Evolutionary conservation across 2,797 vertebrate species (phyloP).

Genomic region (Takifugu rubripes): DNA sequence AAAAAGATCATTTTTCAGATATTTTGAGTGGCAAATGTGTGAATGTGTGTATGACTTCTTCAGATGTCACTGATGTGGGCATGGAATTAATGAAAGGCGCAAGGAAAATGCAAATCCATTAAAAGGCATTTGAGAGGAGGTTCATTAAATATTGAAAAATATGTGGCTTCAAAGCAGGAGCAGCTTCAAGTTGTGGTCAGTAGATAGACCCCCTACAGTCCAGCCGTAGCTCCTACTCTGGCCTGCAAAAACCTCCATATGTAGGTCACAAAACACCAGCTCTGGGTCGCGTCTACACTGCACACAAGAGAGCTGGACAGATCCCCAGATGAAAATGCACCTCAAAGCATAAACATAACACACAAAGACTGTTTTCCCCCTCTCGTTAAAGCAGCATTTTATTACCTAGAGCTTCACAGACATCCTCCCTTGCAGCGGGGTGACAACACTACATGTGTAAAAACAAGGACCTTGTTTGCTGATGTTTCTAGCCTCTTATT

Average conservation of each 20-base stretch:
- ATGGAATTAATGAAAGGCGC: constrained; percentile 71
- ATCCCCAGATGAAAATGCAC: constrained; percentile 41
- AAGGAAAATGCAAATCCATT: constrained; percentile 62
- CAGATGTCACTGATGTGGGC: constrained; percentile 57
- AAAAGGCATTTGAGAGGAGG: constrained; percentile 66
- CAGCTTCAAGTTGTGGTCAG: constrained; percentile 57
- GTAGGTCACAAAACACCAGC: constrained; percentile 57
- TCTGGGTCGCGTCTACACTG: constrained; percentile 13
- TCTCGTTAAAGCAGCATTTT: constrained; percentile 39
- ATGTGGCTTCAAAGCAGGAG: constrained; percentile 72
- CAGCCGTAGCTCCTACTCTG: constrained; percentile 39
- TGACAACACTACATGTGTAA: background rate
- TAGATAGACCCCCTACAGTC: constrained; percentile 55
- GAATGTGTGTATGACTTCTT: constrained; percentile 31
- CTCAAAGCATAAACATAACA: constrained; percentile 2
- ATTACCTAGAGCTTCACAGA: constrained; percentile 52
- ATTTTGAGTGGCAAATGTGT: constrained; percentile 47
- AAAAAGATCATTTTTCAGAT: constrained; percentile 74
- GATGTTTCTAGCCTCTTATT: too few relatives aligned
- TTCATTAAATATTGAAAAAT: constrained; percentile 80
- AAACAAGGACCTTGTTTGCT: too few relatives aligned
- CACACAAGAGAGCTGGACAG: constrained; percentile 29
- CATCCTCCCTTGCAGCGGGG: constrained; percentile 5
- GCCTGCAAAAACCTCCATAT: constrained; percentile 54
- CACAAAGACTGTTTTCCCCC: constrained; percentile 7